Evolutionary conservation across 2,113 vertebrate genomes (phyloP).

Genomic region (Dascyllus trimaculatus): DNA sequence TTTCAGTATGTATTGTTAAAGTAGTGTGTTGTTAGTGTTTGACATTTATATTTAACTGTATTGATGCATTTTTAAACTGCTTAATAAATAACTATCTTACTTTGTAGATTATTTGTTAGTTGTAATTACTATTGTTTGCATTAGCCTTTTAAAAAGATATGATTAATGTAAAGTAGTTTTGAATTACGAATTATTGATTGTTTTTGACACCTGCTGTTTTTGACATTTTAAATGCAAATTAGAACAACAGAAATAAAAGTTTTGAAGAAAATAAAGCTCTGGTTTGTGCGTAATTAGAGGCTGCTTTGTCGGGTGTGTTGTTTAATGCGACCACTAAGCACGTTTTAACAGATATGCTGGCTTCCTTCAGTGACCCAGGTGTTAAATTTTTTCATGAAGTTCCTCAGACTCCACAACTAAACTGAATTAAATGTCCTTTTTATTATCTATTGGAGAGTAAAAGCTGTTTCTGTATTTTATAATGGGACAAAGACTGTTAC

Average conservation of each 20-base stretch:
- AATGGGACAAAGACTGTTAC: too few species aligned
- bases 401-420: too few species aligned
- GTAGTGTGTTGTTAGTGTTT: constrained; percentile 11
- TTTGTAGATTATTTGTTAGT: constrained; percentile 9
- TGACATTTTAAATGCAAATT: constrained; percentile 46
- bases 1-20: neutral
- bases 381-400: too few species aligned
- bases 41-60: constrained; percentile 20
- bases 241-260: constrained; percentile 47
- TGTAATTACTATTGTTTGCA: constrained; percentile 27
- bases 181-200: neutral
- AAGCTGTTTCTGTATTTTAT: too few species aligned
- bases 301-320: neutral
- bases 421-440: too few species aligned
- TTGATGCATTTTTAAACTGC: constrained; percentile 18
- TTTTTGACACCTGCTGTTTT: constrained; percentile 31
- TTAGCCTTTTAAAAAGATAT: constrained; percentile 5
- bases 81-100: constrained; percentile 18
- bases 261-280: neutral
- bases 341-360: too few species aligned
- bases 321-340: neutral
- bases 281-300: neutral
- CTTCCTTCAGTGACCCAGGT: too few species aligned
- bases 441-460: too few species aligned
- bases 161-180: constrained; percentile 44